Percentiles rank a stretch among this genome's conserved stretches.
phyloP scores from a whole-genome alignment of 2,888 invertebrate genomes.

The Drosophila multiciliata region DNA sequence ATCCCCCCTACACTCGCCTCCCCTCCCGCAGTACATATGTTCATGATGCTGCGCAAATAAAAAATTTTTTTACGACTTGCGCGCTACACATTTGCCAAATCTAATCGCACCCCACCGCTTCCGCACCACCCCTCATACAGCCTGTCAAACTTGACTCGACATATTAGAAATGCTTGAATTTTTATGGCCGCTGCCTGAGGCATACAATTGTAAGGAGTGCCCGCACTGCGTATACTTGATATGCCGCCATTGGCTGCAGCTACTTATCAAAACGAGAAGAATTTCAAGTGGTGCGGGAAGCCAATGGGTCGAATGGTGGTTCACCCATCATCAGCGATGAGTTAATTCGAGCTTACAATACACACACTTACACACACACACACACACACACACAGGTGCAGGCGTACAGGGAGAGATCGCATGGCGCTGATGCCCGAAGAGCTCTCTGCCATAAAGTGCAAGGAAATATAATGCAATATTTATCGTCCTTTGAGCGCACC shows the following conservation, averaged over 20 bases:
- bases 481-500: constrained; percentile 76
- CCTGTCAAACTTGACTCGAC: background rate
- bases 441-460: constrained; percentile 72
- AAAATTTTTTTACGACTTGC: constrained; percentile 71
- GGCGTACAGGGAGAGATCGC: background rate
- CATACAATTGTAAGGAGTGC: constrained; percentile 28
- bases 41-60: constrained; percentile 69
- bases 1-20: background rate
- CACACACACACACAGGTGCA: background rate
- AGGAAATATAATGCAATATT: constrained; percentile 78
- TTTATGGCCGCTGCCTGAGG: constrained; percentile 34
- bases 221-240: constrained; percentile 53
- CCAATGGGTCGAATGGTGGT: constrained; percentile 11
- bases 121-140: background rate
- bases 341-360: constrained; percentile 38
- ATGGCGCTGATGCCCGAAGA: constrained; percentile 10
- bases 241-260: constrained; percentile 31
- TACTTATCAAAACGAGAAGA: constrained; percentile 45
- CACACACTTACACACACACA: background rate
- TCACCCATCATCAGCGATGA: constrained; percentile 38
- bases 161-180: constrained; percentile 42
- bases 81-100: constrained; percentile 42
- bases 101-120: background rate
- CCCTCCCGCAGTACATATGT: constrained; percentile 60
- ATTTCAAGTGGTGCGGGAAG: constrained; percentile 6